Evolutionary conservation across 2,113 vertebrate genomes (phyloP).

Genomic region (Ailurus styani): DNA sequence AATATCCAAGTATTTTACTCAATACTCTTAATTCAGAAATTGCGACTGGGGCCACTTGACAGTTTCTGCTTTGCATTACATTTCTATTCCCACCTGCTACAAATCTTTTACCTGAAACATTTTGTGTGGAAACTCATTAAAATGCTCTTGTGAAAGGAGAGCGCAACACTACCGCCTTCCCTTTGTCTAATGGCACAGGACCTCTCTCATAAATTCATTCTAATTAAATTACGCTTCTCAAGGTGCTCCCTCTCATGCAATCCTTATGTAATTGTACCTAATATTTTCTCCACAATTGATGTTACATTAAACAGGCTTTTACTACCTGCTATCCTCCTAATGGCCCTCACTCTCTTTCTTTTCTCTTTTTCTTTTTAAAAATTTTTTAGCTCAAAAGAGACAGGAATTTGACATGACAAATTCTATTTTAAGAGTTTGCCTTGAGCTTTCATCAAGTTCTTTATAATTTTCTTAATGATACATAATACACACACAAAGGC

Average conservation of each 20-base stretch:
- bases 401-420: slow-evolving; percentile 6
- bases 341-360: neutral
- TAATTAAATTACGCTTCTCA: slow-evolving; percentile 56
- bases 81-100: slow-evolving; percentile 59
- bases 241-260: slow-evolving; percentile 38
- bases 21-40: neutral
- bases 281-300: slow-evolving; percentile 71
- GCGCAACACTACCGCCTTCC: neutral
- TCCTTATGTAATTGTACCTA: slow-evolving; percentile 51
- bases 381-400: neutral
- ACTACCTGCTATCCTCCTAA: slow-evolving; percentile 47
- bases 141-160: slow-evolving; percentile 14
- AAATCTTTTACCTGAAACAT: slow-evolving; percentile 59
- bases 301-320: slow-evolving; percentile 74
- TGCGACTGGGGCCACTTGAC: neutral
- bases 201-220: slow-evolving; percentile 55
- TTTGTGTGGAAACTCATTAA: slow-evolving; percentile 38
- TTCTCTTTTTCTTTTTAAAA: neutral
- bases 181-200: slow-evolving; percentile 49
- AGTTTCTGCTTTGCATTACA: slow-evolving; percentile 60
- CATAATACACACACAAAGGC: slow-evolving; percentile 17
- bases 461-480: slow-evolving; percentile 25
- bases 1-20: neutral
- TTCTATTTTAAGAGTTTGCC: slow-evolving; percentile 34
- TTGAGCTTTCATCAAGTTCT: slow-evolving; percentile 16